Evolutionary conservation across 2,888 invertebrate species (phyloP), one percentile per base, ranked within the genome.

Genomic region (Lampropteryx suffumata): DNA sequence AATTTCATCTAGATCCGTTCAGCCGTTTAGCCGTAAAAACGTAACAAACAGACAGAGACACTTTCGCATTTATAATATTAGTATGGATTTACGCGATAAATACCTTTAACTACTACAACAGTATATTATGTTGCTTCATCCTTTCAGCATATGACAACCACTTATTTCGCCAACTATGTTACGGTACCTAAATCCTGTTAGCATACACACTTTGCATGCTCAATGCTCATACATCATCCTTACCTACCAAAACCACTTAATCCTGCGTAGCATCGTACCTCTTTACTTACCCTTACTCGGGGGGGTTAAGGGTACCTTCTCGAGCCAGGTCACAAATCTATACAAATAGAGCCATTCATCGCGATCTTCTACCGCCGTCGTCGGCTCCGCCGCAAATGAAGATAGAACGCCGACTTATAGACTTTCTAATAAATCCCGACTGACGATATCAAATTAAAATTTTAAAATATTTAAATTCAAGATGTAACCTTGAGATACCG

Each of bases 261-360:
- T 47, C 42, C 37, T 42, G 21, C 21, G 28, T 44, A 45, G 26
- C 46, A 12, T 33, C 14, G 27, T 40, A 44, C 44, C 39, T 42
- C 42, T 46, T 46, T 42, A n/a, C n/a, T n/a, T n/a, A n/a, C 41
- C 42, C 42, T 46, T 42, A 11, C 28, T 40, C 26, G 30, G 30
- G 44, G 40, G 40, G 43, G 24, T 26, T 26, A 14, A 28, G 28
- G 37, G 40, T 44, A 24, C 6, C 26, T 40, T 55, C 24, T 29
- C 28, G 30, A 43, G 56, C 55, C 41, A 61, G 57, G 54, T 55
- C 46, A 53, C 65, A 71, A 73, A 74, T 74, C 73, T 67, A 68
- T 70, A 74, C 67, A 73, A 75, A 76, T 75, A 62, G 76, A 64
- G 66, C 60, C 56, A 73, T 74, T 67, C 61, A 68, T 74, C 64